Evolutionary conservation across 23 tunicate species (phyloP).

Genomic region (Botrylloides violaceus): DNA sequence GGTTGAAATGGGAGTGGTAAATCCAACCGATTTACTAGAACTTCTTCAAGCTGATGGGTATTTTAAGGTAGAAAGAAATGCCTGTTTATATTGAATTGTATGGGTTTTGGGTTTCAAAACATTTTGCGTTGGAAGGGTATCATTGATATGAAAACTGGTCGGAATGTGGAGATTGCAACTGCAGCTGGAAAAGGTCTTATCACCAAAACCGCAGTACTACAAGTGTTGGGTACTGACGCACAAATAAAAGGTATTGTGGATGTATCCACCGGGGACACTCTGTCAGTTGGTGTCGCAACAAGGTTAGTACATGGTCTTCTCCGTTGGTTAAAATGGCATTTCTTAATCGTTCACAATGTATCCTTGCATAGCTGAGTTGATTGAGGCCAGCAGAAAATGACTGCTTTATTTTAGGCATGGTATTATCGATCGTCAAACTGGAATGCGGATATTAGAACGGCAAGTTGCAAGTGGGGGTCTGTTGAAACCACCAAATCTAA

Average conservation of each 20-base stretch:
- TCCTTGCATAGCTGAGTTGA: too few species aligned
- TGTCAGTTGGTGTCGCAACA: slow-evolving; percentile 23
- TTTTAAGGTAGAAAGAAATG: slow-evolving; percentile 1
- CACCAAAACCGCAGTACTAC: slow-evolving; percentile 21
- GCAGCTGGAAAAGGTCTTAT: slow-evolving; percentile 17
- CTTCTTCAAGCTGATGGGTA: slow-evolving; percentile 22
- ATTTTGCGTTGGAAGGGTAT: slow-evolving; percentile 9
- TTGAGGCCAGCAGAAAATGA: too few species aligned
- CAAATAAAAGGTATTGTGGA: slow-evolving; percentile 20
- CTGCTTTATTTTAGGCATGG: slow-evolving; percentile 11
- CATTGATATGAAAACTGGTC: slow-evolving; percentile 17
- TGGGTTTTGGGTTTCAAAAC: neutral
- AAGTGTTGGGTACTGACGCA: slow-evolving; percentile 28
- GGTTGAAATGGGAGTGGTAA: slow-evolving; percentile 17
- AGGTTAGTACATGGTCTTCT: neutral
- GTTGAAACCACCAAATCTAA: slow-evolving; percentile 16
- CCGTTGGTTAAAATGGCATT: neutral
- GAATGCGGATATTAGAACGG: slow-evolving; percentile 26
- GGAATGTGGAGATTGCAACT: slow-evolving; percentile 14
- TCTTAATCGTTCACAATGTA: too few species aligned
- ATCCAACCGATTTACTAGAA: slow-evolving; percentile 21
- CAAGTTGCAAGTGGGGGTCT: slow-evolving; percentile 31
- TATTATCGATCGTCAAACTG: slow-evolving; percentile 23
- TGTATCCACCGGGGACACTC: slow-evolving; percentile 22
- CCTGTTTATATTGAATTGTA: too few species aligned